Percentiles rank a stretch among this genome's conserved stretches.
These are phyloP conservation scores for Cassiopea xamachana DNA, from an alignment of 30 jellyfish, hydroid and myxozoan species.

Conservation along the genomic window DNA sequence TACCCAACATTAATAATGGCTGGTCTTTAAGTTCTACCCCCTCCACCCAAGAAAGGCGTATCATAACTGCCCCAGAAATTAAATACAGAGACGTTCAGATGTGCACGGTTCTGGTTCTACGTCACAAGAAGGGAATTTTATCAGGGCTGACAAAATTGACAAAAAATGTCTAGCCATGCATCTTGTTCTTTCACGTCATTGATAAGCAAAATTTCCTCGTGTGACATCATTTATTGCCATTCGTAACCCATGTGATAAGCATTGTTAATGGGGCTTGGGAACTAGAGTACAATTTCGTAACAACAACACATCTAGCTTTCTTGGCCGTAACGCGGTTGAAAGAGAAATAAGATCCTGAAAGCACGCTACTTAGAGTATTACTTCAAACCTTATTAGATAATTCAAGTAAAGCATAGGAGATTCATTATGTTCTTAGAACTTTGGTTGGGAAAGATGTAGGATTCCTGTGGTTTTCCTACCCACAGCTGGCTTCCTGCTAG, in stretches of 20 bases:
- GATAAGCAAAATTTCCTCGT: background rate
- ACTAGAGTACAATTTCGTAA: conserved; percentile 15
- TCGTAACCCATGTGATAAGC: background rate
- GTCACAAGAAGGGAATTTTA: no score
- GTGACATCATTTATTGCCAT: background rate
- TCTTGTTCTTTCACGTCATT: no score
- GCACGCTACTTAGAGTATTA: background rate
- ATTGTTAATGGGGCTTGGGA: conserved; percentile 9
- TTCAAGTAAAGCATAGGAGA: background rate
- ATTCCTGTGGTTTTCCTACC: background rate
- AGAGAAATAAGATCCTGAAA: background rate
- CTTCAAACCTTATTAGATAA: background rate
- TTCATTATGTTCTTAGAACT: background rate
- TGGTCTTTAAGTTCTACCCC: no score
- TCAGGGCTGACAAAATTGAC: no score
- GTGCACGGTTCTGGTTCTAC: no score
- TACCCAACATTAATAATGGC: no score
- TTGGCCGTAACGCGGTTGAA: conserved; percentile 55
- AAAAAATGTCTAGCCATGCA: no score
- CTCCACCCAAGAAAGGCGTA: no score
- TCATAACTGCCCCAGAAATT: no score
- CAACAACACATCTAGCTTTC: conserved; percentile 8
- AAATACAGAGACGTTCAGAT: no score
- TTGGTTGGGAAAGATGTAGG: background rate
- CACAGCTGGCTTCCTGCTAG: background rate